Conservation (phyloP, 2,113 vertebrate species). For the Pangasianodon gigas region DNA sequence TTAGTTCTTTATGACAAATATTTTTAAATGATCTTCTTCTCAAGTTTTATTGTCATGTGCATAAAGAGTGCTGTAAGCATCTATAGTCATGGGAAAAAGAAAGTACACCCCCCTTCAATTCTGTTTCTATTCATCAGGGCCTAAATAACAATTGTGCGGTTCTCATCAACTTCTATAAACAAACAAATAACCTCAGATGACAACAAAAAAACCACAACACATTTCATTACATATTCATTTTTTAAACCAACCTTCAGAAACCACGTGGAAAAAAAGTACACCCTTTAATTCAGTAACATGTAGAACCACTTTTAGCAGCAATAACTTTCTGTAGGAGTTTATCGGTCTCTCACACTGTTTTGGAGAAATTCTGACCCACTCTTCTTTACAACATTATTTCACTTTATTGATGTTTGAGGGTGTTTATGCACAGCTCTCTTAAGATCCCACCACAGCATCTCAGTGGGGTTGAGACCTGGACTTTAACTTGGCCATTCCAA, state of each 20-base stretch:
- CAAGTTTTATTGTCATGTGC: not conserved
- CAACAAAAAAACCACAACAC: not conserved
- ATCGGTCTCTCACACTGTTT: not conserved
- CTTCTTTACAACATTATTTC: not conserved
- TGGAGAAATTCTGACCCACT: not conserved
- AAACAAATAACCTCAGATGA: not conserved
- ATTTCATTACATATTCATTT: not conserved
- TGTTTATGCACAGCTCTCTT: not conserved
- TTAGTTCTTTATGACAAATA: not conserved
- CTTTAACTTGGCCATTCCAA: not conserved
- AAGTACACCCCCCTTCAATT: not conserved
- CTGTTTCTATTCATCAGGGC: not conserved
- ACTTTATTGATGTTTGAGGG: not conserved
- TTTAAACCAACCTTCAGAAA: not conserved
- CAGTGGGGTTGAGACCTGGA: not conserved
- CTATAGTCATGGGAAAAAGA: not conserved
- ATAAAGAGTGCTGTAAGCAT: not conserved
- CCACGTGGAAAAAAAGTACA: not conserved
- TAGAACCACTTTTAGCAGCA: not conserved
- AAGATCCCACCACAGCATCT: not conserved
- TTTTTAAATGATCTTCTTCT: not conserved
- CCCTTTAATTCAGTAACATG: not conserved
- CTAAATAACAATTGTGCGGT: not conserved
- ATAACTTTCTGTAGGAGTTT: not conserved
- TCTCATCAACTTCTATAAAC: not conserved